Percentiles rank a stretch among this genome's conserved stretches.
These are phyloP conservation scores for Ormyrus labotus DNA, from an alignment of 2,888 invertebrate species.

Conservation along the genomic window DNA sequence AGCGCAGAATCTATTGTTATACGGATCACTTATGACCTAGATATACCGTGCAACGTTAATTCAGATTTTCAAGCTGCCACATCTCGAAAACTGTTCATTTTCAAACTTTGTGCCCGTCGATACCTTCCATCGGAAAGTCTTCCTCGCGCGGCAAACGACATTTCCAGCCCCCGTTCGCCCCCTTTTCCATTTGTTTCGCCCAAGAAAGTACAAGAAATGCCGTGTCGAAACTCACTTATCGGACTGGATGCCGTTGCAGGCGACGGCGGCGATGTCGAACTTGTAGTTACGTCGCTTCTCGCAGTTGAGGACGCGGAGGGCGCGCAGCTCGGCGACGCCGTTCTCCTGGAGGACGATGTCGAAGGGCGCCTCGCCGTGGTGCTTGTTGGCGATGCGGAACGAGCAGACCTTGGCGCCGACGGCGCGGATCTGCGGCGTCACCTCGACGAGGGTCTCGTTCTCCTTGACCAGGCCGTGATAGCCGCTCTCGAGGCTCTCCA, in stretches of 20 bases:
- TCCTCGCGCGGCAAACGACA: no score
- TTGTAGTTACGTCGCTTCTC: constrained; percentile 96
- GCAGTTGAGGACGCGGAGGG: constrained; percentile 91
- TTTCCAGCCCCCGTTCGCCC: no score
- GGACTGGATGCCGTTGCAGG: constrained; percentile 91
- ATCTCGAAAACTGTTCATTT: no score
- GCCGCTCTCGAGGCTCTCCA: constrained; percentile 89
- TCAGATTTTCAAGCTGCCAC: no score
- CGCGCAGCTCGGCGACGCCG: constrained; percentile 89
- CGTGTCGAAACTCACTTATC: constrained; percentile 80
- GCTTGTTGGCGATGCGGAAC: constrained; percentile 93
- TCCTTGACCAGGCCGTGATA: constrained; percentile 95
- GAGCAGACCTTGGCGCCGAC: constrained; percentile 86
- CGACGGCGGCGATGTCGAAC: constrained; percentile 95
- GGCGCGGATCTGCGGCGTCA: constrained; percentile 93
- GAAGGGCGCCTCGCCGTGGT: constrained; percentile 96
- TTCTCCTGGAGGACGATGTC: constrained; percentile 86
- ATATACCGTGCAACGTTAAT: no score
- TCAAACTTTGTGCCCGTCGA: no score
- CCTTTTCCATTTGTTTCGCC: no score
- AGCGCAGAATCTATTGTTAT: no score
- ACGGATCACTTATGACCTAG: no score
- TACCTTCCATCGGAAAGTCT: no score
- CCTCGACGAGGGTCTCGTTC: constrained; percentile 94
- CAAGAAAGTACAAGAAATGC: neutral